phyloP scores from a whole-genome alignment of 2,113 vertebrate species.

The Euleptes europaea region DNA sequence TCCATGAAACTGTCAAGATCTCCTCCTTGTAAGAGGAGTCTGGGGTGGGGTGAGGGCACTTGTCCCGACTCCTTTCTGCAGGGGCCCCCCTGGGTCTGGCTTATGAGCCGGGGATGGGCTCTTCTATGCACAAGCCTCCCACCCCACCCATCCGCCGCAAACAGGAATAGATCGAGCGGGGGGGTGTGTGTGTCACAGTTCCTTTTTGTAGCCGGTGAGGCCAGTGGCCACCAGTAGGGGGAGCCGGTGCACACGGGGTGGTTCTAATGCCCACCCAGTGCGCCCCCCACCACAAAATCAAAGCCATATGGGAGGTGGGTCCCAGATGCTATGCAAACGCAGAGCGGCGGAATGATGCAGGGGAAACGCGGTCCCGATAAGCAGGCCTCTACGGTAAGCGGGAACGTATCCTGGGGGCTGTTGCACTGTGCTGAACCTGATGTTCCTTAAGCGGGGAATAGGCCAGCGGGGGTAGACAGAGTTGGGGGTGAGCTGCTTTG shows the following conservation, averaged over 20 bases:
- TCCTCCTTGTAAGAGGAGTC: slow-evolving; percentile 83
- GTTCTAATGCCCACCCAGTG: neutral
- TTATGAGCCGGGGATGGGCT: neutral
- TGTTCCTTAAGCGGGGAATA: neutral
- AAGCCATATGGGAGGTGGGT: slow-evolving; percentile 16
- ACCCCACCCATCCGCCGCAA: neutral
- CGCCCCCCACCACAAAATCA: neutral
- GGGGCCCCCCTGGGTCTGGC: neutral
- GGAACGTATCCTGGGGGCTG: neutral
- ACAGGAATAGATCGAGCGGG: neutral
- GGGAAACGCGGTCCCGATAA: neutral
- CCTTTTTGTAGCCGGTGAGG: neutral
- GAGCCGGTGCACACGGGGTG: neutral
- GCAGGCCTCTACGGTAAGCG: neutral
- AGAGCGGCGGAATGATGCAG: neutral
- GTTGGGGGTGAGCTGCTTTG: neutral
- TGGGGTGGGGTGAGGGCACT: neutral
- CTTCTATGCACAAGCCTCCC: neutral
- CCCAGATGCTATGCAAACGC: slow-evolving; percentile 29
- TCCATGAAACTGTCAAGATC: slow-evolving; percentile 85
- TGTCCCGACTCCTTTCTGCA: neutral
- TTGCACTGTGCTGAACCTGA: neutral
- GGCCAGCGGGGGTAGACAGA: neutral
- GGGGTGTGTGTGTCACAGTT: neutral
- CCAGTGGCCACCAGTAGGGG: neutral